phyloP scores from a whole-genome alignment of 2,797 vertebrate species.

The Sebastes steindachneri region DNA sequence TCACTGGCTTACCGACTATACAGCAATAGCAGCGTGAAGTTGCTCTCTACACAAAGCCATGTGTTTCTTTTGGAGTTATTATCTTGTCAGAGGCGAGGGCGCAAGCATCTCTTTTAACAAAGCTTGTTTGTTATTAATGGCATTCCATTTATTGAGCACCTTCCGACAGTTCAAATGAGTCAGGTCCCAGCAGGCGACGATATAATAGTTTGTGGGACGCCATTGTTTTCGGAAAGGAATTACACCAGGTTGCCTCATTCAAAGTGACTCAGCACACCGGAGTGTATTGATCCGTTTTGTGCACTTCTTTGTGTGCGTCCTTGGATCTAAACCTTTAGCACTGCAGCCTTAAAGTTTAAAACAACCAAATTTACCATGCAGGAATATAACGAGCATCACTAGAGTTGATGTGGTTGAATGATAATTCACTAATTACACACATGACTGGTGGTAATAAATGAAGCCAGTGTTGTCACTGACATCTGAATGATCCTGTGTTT shows the following conservation, averaged over 20 bases:
- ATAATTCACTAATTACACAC: background rate
- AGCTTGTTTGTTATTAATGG: slow-evolving; percentile 56
- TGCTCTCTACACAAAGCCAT: slow-evolving; percentile 16
- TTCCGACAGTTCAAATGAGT: slow-evolving; percentile 56
- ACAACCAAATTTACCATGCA: background rate
- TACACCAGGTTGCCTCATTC: slow-evolving; percentile 35
- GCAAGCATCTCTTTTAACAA: slow-evolving; percentile 30
- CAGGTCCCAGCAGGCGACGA: slow-evolving; percentile 28
- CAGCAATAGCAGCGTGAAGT: slow-evolving; percentile 6
- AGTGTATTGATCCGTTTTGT: slow-evolving; percentile 1
- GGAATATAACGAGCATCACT: background rate
- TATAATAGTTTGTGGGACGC: slow-evolving; percentile 28
- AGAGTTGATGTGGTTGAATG: background rate
- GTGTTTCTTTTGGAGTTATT: slow-evolving; percentile 36
- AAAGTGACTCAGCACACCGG: slow-evolving; percentile 19
- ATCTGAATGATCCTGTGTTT: slow-evolving; percentile 12
- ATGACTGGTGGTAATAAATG: slow-evolving; percentile 2
- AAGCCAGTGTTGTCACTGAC: background rate
- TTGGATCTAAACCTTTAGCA: background rate
- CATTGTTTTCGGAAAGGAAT: slow-evolving; percentile 35
- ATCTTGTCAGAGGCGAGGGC: slow-evolving; percentile 41
- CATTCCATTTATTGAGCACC: slow-evolving; percentile 49
- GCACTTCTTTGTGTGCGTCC: slow-evolving; percentile 9
- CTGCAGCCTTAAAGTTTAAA: background rate
- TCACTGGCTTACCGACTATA: background rate